Percentiles rank a stretch among this genome's conserved stretches.
Conservation (phyloP, 1,140 invertebrate genomes). For the Antheraea mylitta region DNA sequence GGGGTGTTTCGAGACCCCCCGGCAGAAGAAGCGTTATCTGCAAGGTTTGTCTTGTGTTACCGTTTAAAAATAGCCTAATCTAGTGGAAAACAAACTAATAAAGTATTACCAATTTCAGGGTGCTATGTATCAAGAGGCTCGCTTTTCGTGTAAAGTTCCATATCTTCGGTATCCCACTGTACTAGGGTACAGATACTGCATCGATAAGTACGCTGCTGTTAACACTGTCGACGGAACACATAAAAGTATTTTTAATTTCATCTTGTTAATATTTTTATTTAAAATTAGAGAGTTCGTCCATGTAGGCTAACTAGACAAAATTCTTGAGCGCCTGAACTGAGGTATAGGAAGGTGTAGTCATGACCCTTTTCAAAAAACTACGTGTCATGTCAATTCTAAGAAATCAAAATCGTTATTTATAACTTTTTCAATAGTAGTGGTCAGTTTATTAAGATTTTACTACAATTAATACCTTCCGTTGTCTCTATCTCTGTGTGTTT, state of each 20-base stretch:
- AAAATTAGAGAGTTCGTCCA: too few species aligned
- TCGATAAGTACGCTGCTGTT: conserved; percentile 63
- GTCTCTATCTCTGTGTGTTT: too few species aligned
- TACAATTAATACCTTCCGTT: too few species aligned
- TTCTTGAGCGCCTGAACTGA: too few species aligned
- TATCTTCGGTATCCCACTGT: conserved; percentile 58
- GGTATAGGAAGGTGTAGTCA: too few species aligned
- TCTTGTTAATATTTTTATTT: not conserved
- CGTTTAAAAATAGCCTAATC: not conserved
- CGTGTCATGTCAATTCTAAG: too few species aligned
- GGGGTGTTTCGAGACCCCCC: conserved; percentile 60
- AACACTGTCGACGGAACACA: conserved; percentile 57
- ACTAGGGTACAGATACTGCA: conserved; percentile 61
- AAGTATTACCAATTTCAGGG: conserved; percentile 39
- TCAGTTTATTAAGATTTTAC: too few species aligned
- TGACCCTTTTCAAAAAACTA: too few species aligned
- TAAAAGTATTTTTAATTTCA: conserved; percentile 43
- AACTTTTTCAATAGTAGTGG: too few species aligned
- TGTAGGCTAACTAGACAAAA: too few species aligned
- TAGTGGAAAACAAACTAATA: not conserved
- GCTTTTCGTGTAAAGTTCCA: conserved; percentile 61
- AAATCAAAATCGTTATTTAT: too few species aligned
- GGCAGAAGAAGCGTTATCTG: conserved; percentile 65
- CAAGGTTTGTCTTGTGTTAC: conserved; percentile 41
- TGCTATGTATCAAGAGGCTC: conserved; percentile 68